Percentiles rank a stretch among this genome's conserved stretches.
Conservation (phyloP, 1,140 invertebrate genomes). For the Copidosoma floridanum region DNA sequence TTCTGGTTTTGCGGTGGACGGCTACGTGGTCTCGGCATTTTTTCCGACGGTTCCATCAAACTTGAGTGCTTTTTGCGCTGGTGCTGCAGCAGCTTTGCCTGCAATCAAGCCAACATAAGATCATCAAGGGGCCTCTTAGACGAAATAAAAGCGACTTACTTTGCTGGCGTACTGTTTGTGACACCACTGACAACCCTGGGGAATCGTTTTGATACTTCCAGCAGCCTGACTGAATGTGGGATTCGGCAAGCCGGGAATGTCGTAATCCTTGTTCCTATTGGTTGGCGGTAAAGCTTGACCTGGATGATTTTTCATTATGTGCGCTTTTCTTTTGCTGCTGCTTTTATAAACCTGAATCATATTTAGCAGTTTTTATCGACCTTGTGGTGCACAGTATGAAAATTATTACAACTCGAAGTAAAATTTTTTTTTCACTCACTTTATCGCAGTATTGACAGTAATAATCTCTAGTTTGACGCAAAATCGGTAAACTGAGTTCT, state of each 20-base stretch:
- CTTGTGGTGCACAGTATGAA: too few relatives aligned
- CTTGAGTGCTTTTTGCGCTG: slow-evolving; percentile 72
- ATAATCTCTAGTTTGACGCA: slow-evolving; percentile 77
- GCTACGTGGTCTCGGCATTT: slow-evolving; percentile 49
- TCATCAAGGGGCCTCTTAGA: too few relatives aligned
- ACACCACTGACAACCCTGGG: slow-evolving; percentile 77
- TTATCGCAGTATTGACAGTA: slow-evolving; percentile 86
- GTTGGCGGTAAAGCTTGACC: slow-evolving; percentile 69
- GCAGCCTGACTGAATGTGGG: slow-evolving; percentile 70
- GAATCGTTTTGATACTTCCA: slow-evolving; percentile 71
- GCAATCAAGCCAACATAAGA: too few relatives aligned
- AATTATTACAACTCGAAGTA: neutral
- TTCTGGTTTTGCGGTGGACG: slow-evolving; percentile 48
- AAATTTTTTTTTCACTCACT: slow-evolving; percentile 45
- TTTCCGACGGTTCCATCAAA: slow-evolving; percentile 53
- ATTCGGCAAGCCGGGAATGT: slow-evolving; percentile 58
- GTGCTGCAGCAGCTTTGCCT: slow-evolving; percentile 78
- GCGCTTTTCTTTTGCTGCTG: slow-evolving; percentile 80
- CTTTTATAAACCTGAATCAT: slow-evolving; percentile 80
- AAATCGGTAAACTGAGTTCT: slow-evolving; percentile 79
- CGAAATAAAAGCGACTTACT: too few relatives aligned
- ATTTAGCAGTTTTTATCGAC: too few relatives aligned
- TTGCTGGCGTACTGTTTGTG: slow-evolving; percentile 83
- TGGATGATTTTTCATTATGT: slow-evolving; percentile 84
- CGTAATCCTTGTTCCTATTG: slow-evolving; percentile 58